These are phyloP conservation scores for Heteractis magnifica DNA, from an alignment of 92 coral and sea anemone genomes.

Conservation along the genomic window DNA sequence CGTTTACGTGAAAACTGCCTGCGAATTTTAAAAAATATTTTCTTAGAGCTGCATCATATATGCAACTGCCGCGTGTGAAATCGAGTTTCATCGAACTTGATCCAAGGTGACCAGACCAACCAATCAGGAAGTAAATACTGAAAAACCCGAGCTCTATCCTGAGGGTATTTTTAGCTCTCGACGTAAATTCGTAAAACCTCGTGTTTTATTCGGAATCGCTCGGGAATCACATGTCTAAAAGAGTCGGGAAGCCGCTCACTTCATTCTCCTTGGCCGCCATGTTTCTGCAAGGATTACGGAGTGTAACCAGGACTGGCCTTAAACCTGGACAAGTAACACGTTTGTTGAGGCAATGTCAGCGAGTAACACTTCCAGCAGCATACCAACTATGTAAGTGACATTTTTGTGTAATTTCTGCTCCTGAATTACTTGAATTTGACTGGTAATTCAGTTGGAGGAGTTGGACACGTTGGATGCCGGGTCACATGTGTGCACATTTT, in stretches of 20 bases:
- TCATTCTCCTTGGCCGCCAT: conserved; percentile 90
- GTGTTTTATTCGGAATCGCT: conserved; percentile 34
- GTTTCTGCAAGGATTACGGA: conserved; percentile 93
- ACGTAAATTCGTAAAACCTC: background rate
- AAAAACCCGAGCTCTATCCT: background rate
- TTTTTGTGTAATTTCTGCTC: conserved; percentile 18
- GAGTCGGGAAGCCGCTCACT: conserved; percentile 46
- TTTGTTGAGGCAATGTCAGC: conserved; percentile 72
- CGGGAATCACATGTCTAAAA: conserved; percentile 52
- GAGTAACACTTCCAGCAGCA: conserved; percentile 78
- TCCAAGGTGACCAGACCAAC: background rate
- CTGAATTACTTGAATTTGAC: background rate
- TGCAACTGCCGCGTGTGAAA: background rate
- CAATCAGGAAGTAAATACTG: conserved; percentile 16
- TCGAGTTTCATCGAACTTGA: background rate
- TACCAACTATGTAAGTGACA: conserved; percentile 82
- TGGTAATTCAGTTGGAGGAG: conserved; percentile 22
- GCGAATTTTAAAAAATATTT: background rate
- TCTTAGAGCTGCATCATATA: background rate
- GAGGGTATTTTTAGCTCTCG: background rate
- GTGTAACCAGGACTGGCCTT: conserved; percentile 87
- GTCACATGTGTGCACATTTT: conserved; percentile 47
- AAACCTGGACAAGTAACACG: conserved; percentile 77
- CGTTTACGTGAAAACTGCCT: background rate
- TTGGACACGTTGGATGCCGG: conserved; percentile 77